Evolutionary conservation across 2,888 invertebrate genomes (phyloP), one percentile per base, ranked within the genome.

Genomic region (Platycnemis pennipes): DNA sequence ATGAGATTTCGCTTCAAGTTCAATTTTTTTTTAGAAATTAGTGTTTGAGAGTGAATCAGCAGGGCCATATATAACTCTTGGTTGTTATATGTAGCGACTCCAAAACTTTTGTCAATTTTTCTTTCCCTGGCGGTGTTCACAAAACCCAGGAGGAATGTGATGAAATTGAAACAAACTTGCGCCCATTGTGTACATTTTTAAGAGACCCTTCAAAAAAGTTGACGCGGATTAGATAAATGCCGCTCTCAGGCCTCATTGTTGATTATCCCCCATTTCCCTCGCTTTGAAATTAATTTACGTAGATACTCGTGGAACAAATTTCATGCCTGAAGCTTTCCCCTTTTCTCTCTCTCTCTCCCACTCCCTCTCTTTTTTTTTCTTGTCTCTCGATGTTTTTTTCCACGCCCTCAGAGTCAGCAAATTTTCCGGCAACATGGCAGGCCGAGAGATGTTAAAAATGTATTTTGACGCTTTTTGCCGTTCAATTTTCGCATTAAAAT

Each of bases 401-500:
- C 45, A 19, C 42, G 45, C 0, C 45, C 45, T 13, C 26, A 22
- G 86, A 11, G 87, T n/a, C 46, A 26, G 5, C n/a, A 26, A n/a
- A 46, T 46, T 46, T 46, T 45, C 53, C 31, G 89, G 88, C 46
- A 89, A 53, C 53, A 53, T 89, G 89, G 89, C 89, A 89, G 89
- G 37, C 63, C 69, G n/a, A 31, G 63, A 63, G 91, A 63, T 63
- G 63, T 44, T 56, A 63, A 91, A 91, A 91, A 91, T 44, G 49
- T 63, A 69, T 69, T 91, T 63, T 42, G 91, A 44, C 91, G 44
- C 44, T 91, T 91, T 69, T 91, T 91, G 44, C 63, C 44, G 63
- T 91, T 91, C 91, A 63, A 69, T 69, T 91, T 44, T 37, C 53
- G 63, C 63, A 91, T 63, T 53, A 37, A 56, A 89, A 89, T 91